A percentile compares a stretch with the other conserved stretches of the same genome.
Evolutionary conservation across 2,113 vertebrate genomes (phyloP).

Genomic region (Glaucomys volans): DNA sequence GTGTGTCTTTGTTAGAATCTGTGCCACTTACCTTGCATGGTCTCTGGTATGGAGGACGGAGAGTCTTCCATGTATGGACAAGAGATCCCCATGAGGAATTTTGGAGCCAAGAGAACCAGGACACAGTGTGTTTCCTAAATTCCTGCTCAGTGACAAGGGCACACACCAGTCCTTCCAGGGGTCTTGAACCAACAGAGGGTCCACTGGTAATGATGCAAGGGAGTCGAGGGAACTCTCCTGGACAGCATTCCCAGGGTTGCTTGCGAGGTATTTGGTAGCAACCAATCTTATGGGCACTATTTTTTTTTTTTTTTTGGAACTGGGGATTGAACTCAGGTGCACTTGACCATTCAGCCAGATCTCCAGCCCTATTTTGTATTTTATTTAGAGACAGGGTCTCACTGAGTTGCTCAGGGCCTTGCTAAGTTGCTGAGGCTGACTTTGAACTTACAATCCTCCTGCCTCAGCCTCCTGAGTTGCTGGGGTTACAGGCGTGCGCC

Average conservation of each 20-base stretch:
- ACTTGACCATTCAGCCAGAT: no score
- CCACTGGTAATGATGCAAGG: neutral
- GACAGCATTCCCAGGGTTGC: accelerated
- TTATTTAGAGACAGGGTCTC: no score
- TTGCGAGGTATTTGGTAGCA: accelerated
- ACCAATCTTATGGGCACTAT: no score
- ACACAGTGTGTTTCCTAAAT: neutral
- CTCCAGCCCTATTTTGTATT: no score
- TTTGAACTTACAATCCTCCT: no score
- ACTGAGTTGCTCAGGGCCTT: no score
- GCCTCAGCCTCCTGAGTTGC: no score
- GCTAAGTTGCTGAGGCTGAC: no score
- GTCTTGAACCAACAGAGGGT: neutral
- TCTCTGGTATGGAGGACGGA: neutral
- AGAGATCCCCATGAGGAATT: neutral
- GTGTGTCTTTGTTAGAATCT: neutral
- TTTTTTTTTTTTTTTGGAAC: no score
- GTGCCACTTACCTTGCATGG: accelerated
- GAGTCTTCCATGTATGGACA: neutral
- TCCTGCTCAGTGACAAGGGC: neutral
- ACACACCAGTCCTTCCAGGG: neutral
- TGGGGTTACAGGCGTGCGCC: no score
- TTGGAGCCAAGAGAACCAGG: neutral
- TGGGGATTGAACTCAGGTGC: no score
- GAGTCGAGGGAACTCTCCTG: no score